phyloP scores from a whole-genome alignment of 53 echinoderm and acorn worm genomes.

The Stichopus horrens region DNA sequence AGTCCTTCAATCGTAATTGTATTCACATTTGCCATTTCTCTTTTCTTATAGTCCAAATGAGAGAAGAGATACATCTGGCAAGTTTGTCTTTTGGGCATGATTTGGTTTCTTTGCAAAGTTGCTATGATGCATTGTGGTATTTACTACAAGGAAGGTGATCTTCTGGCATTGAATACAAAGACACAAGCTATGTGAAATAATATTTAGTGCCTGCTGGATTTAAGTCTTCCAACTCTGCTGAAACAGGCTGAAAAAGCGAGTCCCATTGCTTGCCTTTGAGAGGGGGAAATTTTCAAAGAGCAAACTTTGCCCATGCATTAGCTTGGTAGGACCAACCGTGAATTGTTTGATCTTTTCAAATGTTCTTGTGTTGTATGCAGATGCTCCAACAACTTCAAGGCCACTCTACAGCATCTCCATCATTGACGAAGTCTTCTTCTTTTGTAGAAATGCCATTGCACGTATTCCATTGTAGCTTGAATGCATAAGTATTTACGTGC shows the following conservation, averaged over 20 bases:
- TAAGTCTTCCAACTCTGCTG: conserved; percentile 22
- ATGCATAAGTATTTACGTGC: conserved; percentile 6
- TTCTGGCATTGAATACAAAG: conserved; percentile 53
- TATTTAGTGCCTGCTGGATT: conserved; percentile 53
- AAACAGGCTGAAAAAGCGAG: conserved; percentile 30
- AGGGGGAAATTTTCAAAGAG: conserved; percentile 48
- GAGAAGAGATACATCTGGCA: conserved; percentile 58
- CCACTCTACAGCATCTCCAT: conserved; percentile 59
- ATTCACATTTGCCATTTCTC: conserved; percentile 54
- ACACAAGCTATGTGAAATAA: conserved; percentile 57
- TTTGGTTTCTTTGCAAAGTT: conserved; percentile 21
- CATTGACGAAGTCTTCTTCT: background rate
- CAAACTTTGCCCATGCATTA: conserved; percentile 41
- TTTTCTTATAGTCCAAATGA: conserved; percentile 48
- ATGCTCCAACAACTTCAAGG: conserved; percentile 41
- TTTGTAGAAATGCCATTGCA: background rate
- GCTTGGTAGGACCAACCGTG: conserved; percentile 52
- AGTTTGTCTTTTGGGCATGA: conserved; percentile 56
- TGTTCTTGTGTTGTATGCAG: conserved; percentile 42
- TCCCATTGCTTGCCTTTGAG: conserved; percentile 56
- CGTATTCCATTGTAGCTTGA: background rate
- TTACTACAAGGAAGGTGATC: conserved; percentile 63
- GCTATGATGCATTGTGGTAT: conserved; percentile 24
- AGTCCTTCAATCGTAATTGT: conserved; percentile 53
- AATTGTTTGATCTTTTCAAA: conserved; percentile 48